Evolutionary conservation across 1,140 invertebrate genomes (phyloP).

Genomic region (Metaphire vulgaris): DNA sequence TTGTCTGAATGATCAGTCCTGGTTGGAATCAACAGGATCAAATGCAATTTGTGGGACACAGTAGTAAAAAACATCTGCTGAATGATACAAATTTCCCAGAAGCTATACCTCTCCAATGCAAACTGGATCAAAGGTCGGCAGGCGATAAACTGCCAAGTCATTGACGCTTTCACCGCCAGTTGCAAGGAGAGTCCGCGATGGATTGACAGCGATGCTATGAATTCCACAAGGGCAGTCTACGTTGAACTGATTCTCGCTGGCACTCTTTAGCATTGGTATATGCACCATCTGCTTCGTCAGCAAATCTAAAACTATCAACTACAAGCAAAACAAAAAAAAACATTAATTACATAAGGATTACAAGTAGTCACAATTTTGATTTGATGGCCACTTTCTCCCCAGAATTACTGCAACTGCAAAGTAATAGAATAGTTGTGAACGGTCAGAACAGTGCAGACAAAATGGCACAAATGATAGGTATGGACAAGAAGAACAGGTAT

Average conservation of each 20-base stretch:
- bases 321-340: slow-evolving; percentile 37
- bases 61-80: too few relatives aligned
- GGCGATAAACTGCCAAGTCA: slow-evolving; percentile 83
- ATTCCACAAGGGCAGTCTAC: slow-evolving; percentile 64
- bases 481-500: too few relatives aligned
- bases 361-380: too few relatives aligned
- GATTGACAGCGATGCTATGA: slow-evolving; percentile 87
- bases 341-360: too few relatives aligned
- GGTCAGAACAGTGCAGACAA: too few relatives aligned
- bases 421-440: too few relatives aligned
- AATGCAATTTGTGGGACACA: too few relatives aligned
- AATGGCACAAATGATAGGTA: too few relatives aligned
- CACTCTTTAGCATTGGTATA: slow-evolving; percentile 61
- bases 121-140: slow-evolving; percentile 87
- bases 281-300: slow-evolving; percentile 69
- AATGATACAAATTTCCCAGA: slow-evolving; percentile 1
- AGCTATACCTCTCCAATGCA: slow-evolving; percentile 74
- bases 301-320: slow-evolving; percentile 78
- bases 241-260: slow-evolving; percentile 52
- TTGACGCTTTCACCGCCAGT: slow-evolving; percentile 85
- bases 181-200: slow-evolving; percentile 80
- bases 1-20: too few relatives aligned
- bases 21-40: too few relatives aligned
- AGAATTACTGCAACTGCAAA: too few relatives aligned
- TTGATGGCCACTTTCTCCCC: too few relatives aligned